Conservation (phyloP, 2,113 vertebrate species). For the Ciconia stormi region DNA sequence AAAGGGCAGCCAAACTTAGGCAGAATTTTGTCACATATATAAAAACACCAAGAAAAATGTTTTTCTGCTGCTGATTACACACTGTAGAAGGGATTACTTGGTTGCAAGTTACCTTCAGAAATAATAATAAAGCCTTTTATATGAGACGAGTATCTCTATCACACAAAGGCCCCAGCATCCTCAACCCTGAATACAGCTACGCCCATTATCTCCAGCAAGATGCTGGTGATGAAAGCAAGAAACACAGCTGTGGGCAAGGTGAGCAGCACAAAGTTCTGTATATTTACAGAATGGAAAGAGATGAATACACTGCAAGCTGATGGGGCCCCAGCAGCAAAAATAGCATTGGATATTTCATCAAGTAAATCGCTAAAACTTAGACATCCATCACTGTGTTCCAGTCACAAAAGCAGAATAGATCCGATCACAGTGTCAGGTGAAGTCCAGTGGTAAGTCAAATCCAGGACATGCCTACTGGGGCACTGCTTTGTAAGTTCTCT, state of each 20-base stretch:
- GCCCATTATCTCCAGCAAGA: neutral
- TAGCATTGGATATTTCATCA: neutral
- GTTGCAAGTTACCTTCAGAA: neutral
- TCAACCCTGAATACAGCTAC: neutral
- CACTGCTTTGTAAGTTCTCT: neutral
- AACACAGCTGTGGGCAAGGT: neutral
- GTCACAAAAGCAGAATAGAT: neutral
- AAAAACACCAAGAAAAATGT: neutral
- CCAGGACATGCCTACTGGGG: no score
- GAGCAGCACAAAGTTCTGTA: neutral
- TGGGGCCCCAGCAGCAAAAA: neutral
- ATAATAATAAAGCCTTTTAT: neutral
- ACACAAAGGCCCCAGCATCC: neutral
- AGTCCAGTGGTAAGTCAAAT: neutral
- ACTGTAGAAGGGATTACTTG: neutral
- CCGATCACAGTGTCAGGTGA: neutral
- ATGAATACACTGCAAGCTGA: neutral
- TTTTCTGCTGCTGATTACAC: neutral
- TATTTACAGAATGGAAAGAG: neutral
- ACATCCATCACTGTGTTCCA: neutral
- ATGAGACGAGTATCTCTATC: neutral
- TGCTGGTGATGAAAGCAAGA: neutral
- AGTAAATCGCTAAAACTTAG: neutral
- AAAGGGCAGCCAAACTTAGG: neutral
- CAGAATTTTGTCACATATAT: neutral